Percentiles rank a stretch among this genome's conserved stretches.
Conservation (phyloP, 2,888 invertebrate genomes). For the Scelioninae gen. 1 region DNA sequence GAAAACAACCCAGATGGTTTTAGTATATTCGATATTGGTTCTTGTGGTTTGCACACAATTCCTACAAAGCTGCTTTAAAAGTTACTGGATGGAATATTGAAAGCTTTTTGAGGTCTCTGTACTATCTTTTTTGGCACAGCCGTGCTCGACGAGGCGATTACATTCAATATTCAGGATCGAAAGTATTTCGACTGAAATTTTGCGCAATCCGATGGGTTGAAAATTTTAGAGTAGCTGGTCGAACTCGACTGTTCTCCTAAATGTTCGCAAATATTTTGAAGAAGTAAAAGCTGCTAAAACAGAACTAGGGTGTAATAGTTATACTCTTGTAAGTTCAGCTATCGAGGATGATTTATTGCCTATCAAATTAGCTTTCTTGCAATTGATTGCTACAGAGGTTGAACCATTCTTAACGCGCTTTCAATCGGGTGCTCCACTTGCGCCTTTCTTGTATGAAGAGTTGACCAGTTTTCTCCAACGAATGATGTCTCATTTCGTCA, state of each 20-base stretch:
- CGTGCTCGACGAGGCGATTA: too few species aligned
- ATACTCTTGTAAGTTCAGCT: conserved; percentile 37
- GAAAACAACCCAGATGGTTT: too few species aligned
- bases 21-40: too few species aligned
- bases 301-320: conserved; percentile 54
- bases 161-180: too few species aligned
- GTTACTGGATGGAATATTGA: too few species aligned
- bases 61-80: too few species aligned
- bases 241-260: conserved; percentile 57
- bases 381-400: conserved; percentile 54
- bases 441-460: conserved; percentile 57
- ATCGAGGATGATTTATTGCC: conserved; percentile 54
- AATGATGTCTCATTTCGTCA: conserved; percentile 47
- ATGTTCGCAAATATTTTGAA: conserved; percentile 66
- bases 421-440: conserved; percentile 59
- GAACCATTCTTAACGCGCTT: conserved; percentile 67
- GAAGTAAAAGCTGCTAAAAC: conserved; percentile 41
- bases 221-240: too few species aligned
- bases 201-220: too few species aligned
- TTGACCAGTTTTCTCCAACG: neutral
- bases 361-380: conserved; percentile 63
- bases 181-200: conserved; percentile 9
- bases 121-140: too few species aligned
- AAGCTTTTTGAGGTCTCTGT: too few species aligned
- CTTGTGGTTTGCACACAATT: too few species aligned